These are phyloP conservation scores for Galeruca laticollis DNA, from an alignment of 2,888 invertebrate genomes.

Conservation along the genomic window DNA sequence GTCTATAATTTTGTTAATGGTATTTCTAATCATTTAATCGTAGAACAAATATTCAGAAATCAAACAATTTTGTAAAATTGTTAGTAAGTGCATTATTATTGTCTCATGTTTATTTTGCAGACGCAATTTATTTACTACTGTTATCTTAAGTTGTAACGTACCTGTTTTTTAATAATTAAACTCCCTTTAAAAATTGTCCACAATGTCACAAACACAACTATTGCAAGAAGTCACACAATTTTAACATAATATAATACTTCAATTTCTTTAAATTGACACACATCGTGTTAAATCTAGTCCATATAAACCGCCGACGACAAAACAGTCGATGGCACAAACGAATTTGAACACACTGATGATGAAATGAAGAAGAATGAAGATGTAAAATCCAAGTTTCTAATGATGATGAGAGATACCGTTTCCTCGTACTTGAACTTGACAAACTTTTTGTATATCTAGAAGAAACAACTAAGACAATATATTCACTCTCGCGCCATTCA, in stretches of 20 bases:
- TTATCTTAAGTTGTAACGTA: background rate
- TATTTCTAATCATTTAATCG: too few relatives aligned
- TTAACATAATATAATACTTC: conserved; percentile 56
- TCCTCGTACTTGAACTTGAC: conserved; percentile 51
- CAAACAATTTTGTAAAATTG: too few relatives aligned
- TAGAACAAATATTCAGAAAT: too few relatives aligned
- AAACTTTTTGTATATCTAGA: conserved; percentile 38
- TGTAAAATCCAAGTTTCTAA: conserved; percentile 12
- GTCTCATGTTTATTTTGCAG: too few relatives aligned
- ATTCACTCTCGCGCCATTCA: conserved; percentile 44
- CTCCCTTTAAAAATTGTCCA: background rate
- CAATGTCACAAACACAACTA: background rate
- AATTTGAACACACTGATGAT: background rate
- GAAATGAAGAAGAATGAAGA: conserved; percentile 9
- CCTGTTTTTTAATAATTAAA: background rate
- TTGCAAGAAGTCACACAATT: conserved; percentile 46
- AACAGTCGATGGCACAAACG: background rate
- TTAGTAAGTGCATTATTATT: too few relatives aligned
- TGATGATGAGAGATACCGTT: conserved; percentile 1
- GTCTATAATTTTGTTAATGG: too few relatives aligned
- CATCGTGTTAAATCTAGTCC: conserved; percentile 43
- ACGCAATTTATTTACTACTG: too few relatives aligned
- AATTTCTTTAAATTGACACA: conserved; percentile 53
- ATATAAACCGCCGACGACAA: background rate
- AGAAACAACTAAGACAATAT: conserved; percentile 45